Evolutionary conservation across 2,888 invertebrate species (phyloP).

Genomic region (Lucinisca nassula): DNA sequence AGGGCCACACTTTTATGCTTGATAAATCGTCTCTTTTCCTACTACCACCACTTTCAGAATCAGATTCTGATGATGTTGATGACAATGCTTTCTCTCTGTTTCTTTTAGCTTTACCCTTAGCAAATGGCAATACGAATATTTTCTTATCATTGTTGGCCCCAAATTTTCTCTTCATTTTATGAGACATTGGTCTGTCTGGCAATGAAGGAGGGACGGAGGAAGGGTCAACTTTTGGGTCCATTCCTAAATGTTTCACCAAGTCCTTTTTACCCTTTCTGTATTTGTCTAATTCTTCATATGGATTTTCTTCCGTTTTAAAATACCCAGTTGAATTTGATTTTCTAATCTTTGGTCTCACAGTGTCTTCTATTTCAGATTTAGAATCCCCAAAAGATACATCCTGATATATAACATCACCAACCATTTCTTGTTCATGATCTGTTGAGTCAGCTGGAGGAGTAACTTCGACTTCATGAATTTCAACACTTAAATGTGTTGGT

Average conservation of each 20-base stretch:
- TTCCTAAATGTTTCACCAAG: constrained; percentile 72
- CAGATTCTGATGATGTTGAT: constrained; percentile 68
- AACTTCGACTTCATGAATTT: constrained; percentile 60
- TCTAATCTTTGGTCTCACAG: constrained; percentile 23
- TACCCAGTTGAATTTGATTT: constrained; percentile 55
- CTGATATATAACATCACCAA: constrained; percentile 50
- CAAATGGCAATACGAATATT: constrained; percentile 66
- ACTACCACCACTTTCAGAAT: constrained; percentile 45
- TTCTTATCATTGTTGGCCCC: constrained; percentile 43
- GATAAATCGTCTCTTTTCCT: constrained; percentile 42
- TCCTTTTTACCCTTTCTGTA: constrained; percentile 69
- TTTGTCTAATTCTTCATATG: constrained; percentile 77
- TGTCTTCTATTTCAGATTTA: not conserved
- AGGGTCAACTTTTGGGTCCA: constrained; percentile 68
- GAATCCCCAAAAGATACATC: constrained; percentile 51
- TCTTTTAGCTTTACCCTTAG: constrained; percentile 53
- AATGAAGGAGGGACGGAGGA: constrained; percentile 71
- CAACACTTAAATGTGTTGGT: constrained; percentile 41
- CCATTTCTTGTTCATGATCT: not conserved
- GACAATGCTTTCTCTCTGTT: constrained; percentile 61
- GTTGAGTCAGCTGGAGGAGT: constrained; percentile 11
- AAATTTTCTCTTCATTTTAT: constrained; percentile 61
- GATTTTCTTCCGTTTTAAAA: constrained; percentile 62
- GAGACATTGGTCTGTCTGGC: constrained; percentile 70
- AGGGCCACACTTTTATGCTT: constrained; percentile 63